Percentiles rank a stretch among this genome's conserved stretches.
These are phyloP conservation scores for Drosophila lowei DNA, from an alignment of 1,140 invertebrate genomes.

Conservation along the genomic window DNA sequence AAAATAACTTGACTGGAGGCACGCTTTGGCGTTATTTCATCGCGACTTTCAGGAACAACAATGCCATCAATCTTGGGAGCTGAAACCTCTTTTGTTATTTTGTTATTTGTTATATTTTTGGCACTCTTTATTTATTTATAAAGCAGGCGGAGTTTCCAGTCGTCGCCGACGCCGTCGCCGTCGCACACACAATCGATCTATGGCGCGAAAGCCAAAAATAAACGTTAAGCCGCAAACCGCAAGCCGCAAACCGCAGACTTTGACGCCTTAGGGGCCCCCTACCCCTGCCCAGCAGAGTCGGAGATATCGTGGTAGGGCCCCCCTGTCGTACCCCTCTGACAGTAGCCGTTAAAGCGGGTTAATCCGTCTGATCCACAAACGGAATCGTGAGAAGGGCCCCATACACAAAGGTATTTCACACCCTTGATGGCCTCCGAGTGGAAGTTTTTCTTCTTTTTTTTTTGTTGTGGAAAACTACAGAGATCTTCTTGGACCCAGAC, in stretches of 20 bases:
- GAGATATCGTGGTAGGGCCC: constrained; percentile 52
- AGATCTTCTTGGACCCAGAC: constrained; percentile 27
- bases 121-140: constrained; percentile 73
- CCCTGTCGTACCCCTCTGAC: constrained; percentile 5
- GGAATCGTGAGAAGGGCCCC: constrained; percentile 44
- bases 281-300: not conserved
- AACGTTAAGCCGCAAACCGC: constrained; percentile 43
- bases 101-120: constrained; percentile 73
- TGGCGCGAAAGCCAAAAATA: constrained; percentile 71
- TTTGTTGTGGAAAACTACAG: constrained; percentile 63
- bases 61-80: constrained; percentile 62
- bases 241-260: constrained; percentile 44
- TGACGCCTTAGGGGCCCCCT: constrained; percentile 40
- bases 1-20: constrained; percentile 76
- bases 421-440: constrained; percentile 29
- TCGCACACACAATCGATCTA: constrained; percentile 52
- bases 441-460: constrained; percentile 42
- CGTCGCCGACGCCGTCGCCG: constrained; percentile 29
- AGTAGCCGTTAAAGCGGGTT: constrained; percentile 19
- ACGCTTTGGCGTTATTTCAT: constrained; percentile 78
- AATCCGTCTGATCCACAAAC: constrained; percentile 11
- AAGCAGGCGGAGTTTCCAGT: constrained; percentile 31
- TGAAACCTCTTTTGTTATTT: constrained; percentile 53
- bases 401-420: constrained; percentile 43
- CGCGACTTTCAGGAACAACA: constrained; percentile 36